A percentile compares a stretch with the other conserved stretches of the same genome.
phyloP scores from a whole-genome alignment of 2,888 invertebrate species.

The Vanessa cardui region DNA sequence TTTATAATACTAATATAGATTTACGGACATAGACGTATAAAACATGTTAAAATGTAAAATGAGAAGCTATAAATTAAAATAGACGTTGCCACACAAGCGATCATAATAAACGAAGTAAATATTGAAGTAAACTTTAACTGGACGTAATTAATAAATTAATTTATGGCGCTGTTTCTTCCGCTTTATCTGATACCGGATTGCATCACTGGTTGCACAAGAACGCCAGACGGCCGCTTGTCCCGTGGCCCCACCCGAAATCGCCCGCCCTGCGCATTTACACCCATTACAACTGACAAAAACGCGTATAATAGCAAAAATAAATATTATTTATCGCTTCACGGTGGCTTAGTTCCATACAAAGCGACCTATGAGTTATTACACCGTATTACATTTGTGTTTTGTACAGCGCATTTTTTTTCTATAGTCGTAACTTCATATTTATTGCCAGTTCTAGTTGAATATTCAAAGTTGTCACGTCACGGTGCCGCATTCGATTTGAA shows the following conservation, averaged over 20 bases:
- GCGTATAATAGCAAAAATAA: constrained; percentile 83
- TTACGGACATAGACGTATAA: too few species aligned
- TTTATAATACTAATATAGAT: too few species aligned
- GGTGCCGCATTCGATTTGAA: constrained; percentile 63
- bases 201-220: constrained; percentile 2
- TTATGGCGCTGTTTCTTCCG: constrained; percentile 7
- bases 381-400: constrained; percentile 78
- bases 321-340: constrained; percentile 83
- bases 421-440: constrained; percentile 79
- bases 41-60: too few species aligned
- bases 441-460: constrained; percentile 78
- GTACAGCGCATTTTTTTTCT: constrained; percentile 68
- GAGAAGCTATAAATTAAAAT: too few species aligned
- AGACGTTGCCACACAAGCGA: neutral
- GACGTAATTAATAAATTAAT: constrained; percentile 11
- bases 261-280: constrained; percentile 67
- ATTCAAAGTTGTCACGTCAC: constrained; percentile 76
- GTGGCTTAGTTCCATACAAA: constrained; percentile 81
- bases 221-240: constrained; percentile 22
- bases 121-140: constrained; percentile 3
- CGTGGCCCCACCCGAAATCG: constrained; percentile 44
- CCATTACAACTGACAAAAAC: constrained; percentile 81
- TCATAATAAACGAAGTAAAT: constrained; percentile 2
- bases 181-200: neutral
- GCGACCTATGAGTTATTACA: constrained; percentile 80